Percentiles rank a stretch among this genome's conserved stretches.
Evolutionary conservation across 2,797 vertebrate genomes (phyloP).

Genomic region (Cuniculus paca): DNA sequence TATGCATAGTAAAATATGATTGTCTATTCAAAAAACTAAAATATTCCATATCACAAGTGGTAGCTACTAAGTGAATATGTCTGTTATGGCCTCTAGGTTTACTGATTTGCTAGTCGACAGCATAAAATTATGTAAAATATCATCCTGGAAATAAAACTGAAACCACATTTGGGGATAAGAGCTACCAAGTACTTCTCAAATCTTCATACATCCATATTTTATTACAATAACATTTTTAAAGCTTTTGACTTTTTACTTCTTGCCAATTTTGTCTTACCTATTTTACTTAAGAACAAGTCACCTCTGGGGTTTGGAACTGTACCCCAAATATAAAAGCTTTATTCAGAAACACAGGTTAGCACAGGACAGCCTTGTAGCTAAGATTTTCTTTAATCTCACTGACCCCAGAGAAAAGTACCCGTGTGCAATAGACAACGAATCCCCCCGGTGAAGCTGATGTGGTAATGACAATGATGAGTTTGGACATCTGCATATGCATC

Average conservation of each 20-base stretch:
- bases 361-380: neutral
- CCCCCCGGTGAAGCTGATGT: slow-evolving; percentile 10
- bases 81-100: neutral
- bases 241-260: slow-evolving; percentile 11
- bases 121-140: neutral
- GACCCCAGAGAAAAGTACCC: slow-evolving; percentile 32
- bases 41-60: neutral
- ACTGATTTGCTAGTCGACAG: neutral
- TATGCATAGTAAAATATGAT: neutral
- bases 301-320: neutral
- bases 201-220: neutral
- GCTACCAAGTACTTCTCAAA: neutral
- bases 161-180: neutral
- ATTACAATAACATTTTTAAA: neutral
- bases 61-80: neutral
- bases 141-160: neutral
- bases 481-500: slow-evolving; percentile 75
- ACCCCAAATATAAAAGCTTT: neutral
- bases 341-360: slow-evolving; percentile 17
- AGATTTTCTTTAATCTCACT: slow-evolving; percentile 45
- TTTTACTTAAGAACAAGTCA: no score
- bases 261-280: neutral
- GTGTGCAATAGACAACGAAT: neutral
- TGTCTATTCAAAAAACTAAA: neutral
- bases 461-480: slow-evolving; percentile 63